Evolutionary conservation across 2,888 invertebrate species (phyloP), one percentile per base, ranked within the genome.

Genomic region (Electrophaes corylata): DNA sequence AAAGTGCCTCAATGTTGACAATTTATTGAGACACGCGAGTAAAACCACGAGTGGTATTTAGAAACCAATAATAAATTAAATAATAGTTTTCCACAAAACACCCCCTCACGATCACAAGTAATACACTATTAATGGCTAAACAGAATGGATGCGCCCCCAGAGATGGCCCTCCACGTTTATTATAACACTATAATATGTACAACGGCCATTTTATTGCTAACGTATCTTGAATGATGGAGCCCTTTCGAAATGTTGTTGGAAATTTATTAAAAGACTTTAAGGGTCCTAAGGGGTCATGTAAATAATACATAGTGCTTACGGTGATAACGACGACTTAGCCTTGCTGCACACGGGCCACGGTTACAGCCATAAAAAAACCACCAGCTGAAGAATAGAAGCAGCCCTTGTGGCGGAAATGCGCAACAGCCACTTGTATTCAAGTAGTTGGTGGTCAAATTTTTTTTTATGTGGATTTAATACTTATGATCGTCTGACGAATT

Each of bases 161-260:
- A 84, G 88, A 76, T 76, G 73, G 74, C 78, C 79, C 75, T 58
- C 46, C 75, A 73, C 74, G 81, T 81, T 77, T 82, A 84, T 79
- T 81, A 84, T 83, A 78, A 79, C 78, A 78, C 85, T 84, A 75
- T 85, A 84, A 84, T 85, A 88, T 86, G 84, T 82, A 84, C 76
- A 76, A 75, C 86, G 83, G 81, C 73, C 77, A 79, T 84, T 86
- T 87, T 86, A 87, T 84, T 85, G 83, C 84, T 79, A 72, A 78
- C 80, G 81, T 79, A 84, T 82, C 83, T 78, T 82, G 80, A 83
- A 79, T 73, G 78, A 84, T 81, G 75, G 70, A 71, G 69, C 72
- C 76, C 74, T 76, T 76, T 65, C 67, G 71, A 79, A 73, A 76
- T 78, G 77, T 79, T 79, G 77, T 78, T 68, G 72, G 73, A 78